phyloP scores from a whole-genome alignment of 2,113 vertebrate species.

The Romanogobio albipinnatus region DNA sequence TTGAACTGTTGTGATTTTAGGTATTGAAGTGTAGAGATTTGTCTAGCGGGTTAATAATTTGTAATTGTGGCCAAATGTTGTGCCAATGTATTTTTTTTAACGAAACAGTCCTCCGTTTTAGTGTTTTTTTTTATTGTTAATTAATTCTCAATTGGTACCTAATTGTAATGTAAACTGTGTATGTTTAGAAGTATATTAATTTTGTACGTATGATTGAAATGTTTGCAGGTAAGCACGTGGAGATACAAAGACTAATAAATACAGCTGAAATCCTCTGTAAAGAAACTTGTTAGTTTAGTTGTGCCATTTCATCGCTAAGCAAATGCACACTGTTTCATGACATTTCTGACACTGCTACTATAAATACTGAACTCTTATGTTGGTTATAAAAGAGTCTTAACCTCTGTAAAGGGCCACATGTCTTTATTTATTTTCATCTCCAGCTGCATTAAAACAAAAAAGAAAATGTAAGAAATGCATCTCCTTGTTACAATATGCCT shows the following conservation, averaged over 20 bases:
- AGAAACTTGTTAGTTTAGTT: neutral
- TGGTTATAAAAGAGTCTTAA: neutral
- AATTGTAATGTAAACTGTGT: neutral
- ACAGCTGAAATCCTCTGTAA: neutral
- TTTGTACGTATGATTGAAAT: neutral
- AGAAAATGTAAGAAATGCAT: neutral
- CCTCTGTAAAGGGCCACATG: neutral
- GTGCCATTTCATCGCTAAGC: no score
- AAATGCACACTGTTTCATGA: neutral
- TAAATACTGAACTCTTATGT: neutral
- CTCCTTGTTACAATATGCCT: neutral
- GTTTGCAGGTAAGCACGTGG: neutral
- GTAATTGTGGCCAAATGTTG: slow-evolving; percentile 13
- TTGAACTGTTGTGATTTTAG: neutral
- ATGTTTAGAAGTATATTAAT: neutral
- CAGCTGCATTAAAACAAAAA: slow-evolving; percentile 10
- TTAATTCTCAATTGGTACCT: neutral
- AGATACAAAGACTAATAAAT: neutral
- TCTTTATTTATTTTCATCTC: slow-evolving; percentile 19
- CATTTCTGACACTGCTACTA: neutral
- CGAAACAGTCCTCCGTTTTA: neutral
- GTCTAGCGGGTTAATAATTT: neutral
- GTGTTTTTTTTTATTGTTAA: neutral
- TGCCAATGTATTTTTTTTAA: neutral
- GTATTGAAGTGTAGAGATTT: neutral